Evolutionary conservation across 2,113 vertebrate genomes (phyloP).

Genomic region (Oceanites oceanicus): DNA sequence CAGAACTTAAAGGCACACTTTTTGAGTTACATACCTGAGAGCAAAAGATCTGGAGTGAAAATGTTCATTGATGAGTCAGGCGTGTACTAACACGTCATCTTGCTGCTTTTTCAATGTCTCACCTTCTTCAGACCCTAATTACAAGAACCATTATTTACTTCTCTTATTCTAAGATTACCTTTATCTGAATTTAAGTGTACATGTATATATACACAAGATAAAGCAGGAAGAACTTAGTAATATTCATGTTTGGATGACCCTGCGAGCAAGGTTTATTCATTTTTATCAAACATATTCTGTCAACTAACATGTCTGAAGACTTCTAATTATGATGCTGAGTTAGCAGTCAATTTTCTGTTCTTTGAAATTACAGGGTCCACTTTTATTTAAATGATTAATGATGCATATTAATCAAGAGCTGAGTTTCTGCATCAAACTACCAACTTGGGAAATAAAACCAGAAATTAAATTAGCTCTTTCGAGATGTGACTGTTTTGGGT

Average conservation of each 20-base stretch:
- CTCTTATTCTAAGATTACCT: not conserved
- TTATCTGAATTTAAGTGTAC: not conserved
- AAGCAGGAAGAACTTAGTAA: not conserved
- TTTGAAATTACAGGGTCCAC: constrained; percentile 40
- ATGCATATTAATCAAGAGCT: constrained; percentile 53
- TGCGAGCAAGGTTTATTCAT: not conserved
- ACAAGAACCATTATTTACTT: not conserved
- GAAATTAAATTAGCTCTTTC: constrained; percentile 58
- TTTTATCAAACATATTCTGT: constrained; percentile 32
- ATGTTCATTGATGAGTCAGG: not conserved
- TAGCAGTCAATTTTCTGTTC: constrained; percentile 51
- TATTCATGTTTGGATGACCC: constrained; percentile 10
- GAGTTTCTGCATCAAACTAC: constrained; percentile 22
- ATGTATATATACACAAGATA: not conserved
- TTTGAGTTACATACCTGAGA: not conserved
- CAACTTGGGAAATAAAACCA: constrained; percentile 9
- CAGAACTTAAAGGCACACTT: not conserved
- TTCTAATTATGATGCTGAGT: constrained; percentile 1
- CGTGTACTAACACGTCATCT: not conserved
- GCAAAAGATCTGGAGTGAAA: accelerated
- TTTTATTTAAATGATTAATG: constrained; percentile 66
- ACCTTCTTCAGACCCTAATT: not conserved
- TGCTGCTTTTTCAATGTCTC: not conserved
- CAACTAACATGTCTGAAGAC: constrained; percentile 12
- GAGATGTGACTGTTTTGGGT: not conserved